Base-by-base conservation (phyloP, 2,797 vertebrate species). In the Caiman crocodilus region DNA sequence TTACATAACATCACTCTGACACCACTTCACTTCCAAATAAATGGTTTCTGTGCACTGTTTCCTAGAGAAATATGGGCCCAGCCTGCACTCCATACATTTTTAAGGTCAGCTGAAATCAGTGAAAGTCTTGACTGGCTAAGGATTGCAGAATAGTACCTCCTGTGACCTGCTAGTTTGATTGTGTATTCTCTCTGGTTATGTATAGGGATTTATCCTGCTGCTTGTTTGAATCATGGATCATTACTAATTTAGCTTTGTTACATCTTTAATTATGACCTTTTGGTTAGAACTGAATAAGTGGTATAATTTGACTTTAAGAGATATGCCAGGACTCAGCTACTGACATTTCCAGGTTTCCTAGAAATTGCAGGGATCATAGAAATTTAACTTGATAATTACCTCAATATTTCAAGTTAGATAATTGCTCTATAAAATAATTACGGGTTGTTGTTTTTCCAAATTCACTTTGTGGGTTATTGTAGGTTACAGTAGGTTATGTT, bases 341-440 rank as follows among this genome's bases (percentile, higher is more conserved):
- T 90, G 95, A 93, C 96, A 96, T 96, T 94, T 96, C 94, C 94
- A 97, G 97, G 96, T 96, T 97, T 97, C 93, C 74, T 63, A 96
- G 96, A 97, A 98, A 98, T 98, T 98, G 97, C 96, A 97, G 97
- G 96, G 97, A 98, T 98, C 98, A 97, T 97, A 97, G 94, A 95
- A 97, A 97, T 96, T 97, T 97, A 97, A 97, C 95, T 96, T 97
- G 96, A 95, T 98, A 97, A 98, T 97, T 98, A 97, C 97, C 95
- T 97, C 94, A 94, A 96, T 98, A 96, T 98, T 98, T 98, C 97
- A 97, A 97, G 94, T 89, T 97, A 97, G 92, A 91, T 90, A 97
- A 88, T 97, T 96, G 95, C 91, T 94, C 75, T 96, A 94, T 94
- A 96, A 97, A 97, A 97, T 97, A 98, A 98, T 98, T 97, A 98